Evolutionary conservation across 1,140 invertebrate species (phyloP).

Genomic region (Myzus persicae): DNA sequence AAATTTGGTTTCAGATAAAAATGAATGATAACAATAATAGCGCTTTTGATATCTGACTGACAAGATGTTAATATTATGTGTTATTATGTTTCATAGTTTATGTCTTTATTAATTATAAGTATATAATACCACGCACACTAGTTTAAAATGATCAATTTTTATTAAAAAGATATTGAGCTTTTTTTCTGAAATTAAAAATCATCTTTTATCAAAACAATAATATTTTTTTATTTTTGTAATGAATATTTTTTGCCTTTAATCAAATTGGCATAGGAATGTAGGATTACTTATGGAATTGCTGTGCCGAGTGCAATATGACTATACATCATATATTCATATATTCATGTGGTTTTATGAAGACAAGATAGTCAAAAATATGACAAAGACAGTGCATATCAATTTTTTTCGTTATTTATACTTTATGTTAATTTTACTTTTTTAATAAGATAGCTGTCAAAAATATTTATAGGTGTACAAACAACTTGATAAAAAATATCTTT

Average conservation of each 20-base stretch:
- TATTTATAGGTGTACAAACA: neutral
- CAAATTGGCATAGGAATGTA: neutral
- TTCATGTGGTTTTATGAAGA: no score
- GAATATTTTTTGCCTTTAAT: neutral
- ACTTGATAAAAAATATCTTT: neutral
- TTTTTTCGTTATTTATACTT: neutral
- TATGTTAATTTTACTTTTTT: no score
- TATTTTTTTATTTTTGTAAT: no score
- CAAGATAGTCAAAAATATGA: no score
- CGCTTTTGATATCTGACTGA: neutral
- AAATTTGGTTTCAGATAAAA: neutral
- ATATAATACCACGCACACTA: neutral
- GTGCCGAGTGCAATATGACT: no score
- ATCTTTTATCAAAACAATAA: no score
- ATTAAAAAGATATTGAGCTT: neutral
- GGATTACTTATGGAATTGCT: no score
- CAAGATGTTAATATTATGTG: neutral
- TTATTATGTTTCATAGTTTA: neutral
- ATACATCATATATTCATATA: no score
- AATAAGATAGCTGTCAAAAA: no score
- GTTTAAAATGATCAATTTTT: neutral
- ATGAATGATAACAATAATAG: neutral
- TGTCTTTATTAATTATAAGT: neutral
- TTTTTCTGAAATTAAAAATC: neutral
- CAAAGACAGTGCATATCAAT: neutral